Base-by-base conservation (phyloP, 2,797 vertebrate species). In the Galaxias olidus region DNA sequence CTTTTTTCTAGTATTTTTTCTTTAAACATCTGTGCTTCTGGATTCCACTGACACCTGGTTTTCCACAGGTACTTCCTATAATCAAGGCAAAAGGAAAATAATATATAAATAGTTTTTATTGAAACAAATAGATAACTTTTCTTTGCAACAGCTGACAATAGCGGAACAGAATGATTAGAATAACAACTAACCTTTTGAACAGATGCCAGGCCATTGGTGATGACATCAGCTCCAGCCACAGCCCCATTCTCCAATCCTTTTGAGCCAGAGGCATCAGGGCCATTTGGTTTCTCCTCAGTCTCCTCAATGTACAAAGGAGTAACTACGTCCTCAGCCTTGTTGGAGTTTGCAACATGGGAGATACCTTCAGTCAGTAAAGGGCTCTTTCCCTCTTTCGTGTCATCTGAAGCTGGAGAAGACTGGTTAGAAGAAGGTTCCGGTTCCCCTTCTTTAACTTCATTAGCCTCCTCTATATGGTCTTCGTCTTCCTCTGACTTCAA, bases 241-340 rank as follows among this genome's bases (percentile, higher is more conserved):
- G 70, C 76, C 1, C 82, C 82, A 0, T 90, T 87, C 74, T 86
- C 76, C 75, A 84, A 59, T 40, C 72, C 72, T 0, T 71, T 86
- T 40, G 72, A 11, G 61, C 68, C 81, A 0, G 55, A 46, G 15
- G 69, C 10, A 53, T 63, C n/a, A 0, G 43, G 12, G 46, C 12
- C 51, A 1, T 10, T 52, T 0, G 30, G 62, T 65, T 46, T 65
- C 67, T 77, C 71, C 0, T 69, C 67, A 4, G 14, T 14, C 9
- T 88, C 86, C 1, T 87, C 79, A 0, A 88, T 84, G 76, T 86
- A 81, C 76, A 89, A 82, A 0, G 68, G 71, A 43, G 58, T 20
- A 20, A 90, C 89, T 78, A 88, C 47, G 47, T 88, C 90, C 74
- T 69, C 81, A 0, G 86, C 86, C 44, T 89, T 86, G 46, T 43